Percentiles rank a stretch among this genome's conserved stretches.
Conservation (phyloP, 2,113 vertebrate species). For the Onychorhynchus coronatus region DNA sequence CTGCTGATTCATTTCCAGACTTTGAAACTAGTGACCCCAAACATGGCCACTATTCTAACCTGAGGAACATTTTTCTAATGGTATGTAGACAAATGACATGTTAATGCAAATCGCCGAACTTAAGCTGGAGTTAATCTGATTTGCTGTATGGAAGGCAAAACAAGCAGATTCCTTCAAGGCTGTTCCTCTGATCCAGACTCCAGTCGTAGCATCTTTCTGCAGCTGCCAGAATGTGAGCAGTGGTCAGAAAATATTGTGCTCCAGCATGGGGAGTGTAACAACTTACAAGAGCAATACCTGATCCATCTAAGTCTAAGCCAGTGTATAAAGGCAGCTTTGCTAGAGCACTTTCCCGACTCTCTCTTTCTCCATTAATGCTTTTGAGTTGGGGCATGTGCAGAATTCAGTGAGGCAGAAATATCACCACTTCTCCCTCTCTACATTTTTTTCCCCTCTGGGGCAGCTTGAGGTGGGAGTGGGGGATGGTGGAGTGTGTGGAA, state of each 20-base stretch:
- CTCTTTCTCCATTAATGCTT: background rate
- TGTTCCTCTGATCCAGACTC: background rate
- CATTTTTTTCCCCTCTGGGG: background rate
- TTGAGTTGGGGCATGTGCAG: background rate
- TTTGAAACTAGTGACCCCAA: constrained; percentile 36
- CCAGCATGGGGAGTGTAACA: background rate
- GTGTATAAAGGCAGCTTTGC: background rate
- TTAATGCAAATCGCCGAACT: constrained; percentile 58
- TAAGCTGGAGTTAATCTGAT: constrained; percentile 45
- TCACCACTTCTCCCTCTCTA: background rate
- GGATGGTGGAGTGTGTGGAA: background rate
- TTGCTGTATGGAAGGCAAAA: constrained; percentile 16
- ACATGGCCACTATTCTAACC: background rate
- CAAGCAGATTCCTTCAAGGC: constrained; percentile 47
- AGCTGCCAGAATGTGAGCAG: background rate
- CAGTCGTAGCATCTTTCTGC: background rate
- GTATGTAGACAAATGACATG: constrained; percentile 49
- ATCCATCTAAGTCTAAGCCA: background rate
- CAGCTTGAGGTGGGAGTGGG: background rate
- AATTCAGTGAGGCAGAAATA: constrained; percentile 42
- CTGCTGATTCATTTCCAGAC: constrained; percentile 59
- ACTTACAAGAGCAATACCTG: background rate
- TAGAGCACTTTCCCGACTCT: background rate
- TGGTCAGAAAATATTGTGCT: background rate
- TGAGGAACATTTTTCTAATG: constrained; percentile 38